Evolutionary conservation across 2,888 invertebrate genomes (phyloP).

Genomic region (Endotricha flammealis): DNA sequence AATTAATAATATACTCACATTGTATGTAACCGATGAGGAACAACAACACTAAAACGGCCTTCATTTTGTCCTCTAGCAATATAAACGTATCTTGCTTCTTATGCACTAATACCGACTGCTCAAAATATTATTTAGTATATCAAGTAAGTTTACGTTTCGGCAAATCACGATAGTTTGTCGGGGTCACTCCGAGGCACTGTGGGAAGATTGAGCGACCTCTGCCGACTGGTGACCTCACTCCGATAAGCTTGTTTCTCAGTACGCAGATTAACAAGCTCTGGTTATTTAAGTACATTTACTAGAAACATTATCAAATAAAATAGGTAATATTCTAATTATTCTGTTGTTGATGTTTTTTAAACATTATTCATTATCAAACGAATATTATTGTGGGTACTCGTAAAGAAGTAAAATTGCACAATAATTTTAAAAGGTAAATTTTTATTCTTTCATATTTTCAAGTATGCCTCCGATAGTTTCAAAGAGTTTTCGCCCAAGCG

Average conservation of each 20-base stretch:
- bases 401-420: too few species aligned
- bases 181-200: constrained; percentile 1
- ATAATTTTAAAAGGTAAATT: too few species aligned
- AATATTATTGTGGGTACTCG: too few species aligned
- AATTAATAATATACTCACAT: constrained; percentile 44
- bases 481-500: too few species aligned
- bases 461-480: too few species aligned
- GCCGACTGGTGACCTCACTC: constrained; percentile 6
- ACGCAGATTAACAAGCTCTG: constrained; percentile 10
- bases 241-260: constrained; percentile 10
- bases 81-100: constrained; percentile 12
- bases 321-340: too few species aligned
- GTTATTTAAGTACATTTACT: too few species aligned
- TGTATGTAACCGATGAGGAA: constrained; percentile 47
- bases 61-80: constrained; percentile 41
- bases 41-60: constrained; percentile 41
- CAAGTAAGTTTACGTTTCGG: neutral
- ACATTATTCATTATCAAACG: too few species aligned
- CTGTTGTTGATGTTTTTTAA: too few species aligned
- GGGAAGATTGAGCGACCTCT: neutral
- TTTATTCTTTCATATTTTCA: too few species aligned
- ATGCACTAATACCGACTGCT: constrained; percentile 15
- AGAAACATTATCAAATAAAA: too few species aligned
- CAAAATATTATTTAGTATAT: neutral
- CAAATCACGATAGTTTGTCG: constrained; percentile 7